Base-by-base conservation (phyloP, 2,113 vertebrate species). In the Dinomys branickii region DNA sequence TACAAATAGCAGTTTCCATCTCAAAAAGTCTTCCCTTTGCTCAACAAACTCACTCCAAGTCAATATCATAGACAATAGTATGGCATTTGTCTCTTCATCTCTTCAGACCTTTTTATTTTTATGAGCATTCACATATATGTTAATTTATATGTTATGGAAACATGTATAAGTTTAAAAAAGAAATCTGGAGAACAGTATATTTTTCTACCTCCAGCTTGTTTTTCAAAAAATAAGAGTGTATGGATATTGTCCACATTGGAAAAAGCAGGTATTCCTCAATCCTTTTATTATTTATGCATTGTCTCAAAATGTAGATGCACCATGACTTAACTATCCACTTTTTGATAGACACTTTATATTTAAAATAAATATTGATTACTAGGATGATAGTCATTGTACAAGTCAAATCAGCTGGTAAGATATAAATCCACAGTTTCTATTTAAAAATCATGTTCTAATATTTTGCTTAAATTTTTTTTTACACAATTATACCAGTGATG, bases 391-490 rank as follows among this genome's bases (percentile, higher is more conserved):
- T 80, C 6, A 56, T 54, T 14, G 41, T 50, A 22, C 10, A 94
- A 85, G 69, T 58, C 41, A 77, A 94, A 30, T 54, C n/a, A 92
- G 3, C 61, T 87, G 88, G 61, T 92, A 71, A 85, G 38, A 82
- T 56, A 88, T 58, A 5, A 89, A 84, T 73, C 11, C 3, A 91
- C 10, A 65, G 78, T 94, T 91, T 82, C n/a, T 58, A 81, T 81
- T 71, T 96, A 85, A 47, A 61, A 94, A 93, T 81, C 0, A 0
- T 87, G 69, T 69, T 93, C 84, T 87, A 87, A 54, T 90, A 94
- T 83, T 41, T 86, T 86, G 50, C 56, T 93, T 81, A 88, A 95
- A 71, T 93, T 77, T 61, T 88, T 91, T 28, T 59, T 85, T 67
- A 77, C 24, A 82, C 67, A 47, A 47, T 71, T 54, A 83, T 78